phyloP scores from a whole-genome alignment of 2,113 vertebrate genomes.

The Australoheros scitulus region DNA sequence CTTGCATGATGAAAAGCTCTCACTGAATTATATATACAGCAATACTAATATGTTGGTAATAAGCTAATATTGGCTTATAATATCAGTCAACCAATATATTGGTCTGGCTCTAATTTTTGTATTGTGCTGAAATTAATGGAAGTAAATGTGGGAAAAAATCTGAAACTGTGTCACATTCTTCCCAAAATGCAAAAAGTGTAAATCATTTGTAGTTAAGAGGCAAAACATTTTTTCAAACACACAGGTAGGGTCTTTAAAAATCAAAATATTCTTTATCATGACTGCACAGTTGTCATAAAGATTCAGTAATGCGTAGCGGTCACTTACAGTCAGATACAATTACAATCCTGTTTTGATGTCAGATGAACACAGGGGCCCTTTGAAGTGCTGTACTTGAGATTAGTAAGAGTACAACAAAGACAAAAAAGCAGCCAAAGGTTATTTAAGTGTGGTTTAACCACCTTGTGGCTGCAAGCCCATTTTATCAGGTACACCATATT shows the following conservation, averaged over 20 bases:
- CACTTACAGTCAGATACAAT: neutral
- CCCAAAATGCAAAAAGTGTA: neutral
- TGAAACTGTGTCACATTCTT: neutral
- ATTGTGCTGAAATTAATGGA: neutral
- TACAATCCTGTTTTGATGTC: neutral
- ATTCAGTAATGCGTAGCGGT: neutral
- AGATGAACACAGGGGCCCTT: neutral
- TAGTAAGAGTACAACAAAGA: neutral
- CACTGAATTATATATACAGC: neutral
- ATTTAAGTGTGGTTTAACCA: neutral
- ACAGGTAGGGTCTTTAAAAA: neutral
- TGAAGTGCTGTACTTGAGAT: neutral
- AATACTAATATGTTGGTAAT: neutral
- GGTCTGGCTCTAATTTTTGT: neutral
- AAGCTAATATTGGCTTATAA: neutral
- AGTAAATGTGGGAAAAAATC: neutral
- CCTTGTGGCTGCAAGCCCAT: neutral
- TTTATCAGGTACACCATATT: neutral
- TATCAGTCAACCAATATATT: neutral
- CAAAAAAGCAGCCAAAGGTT: neutral
- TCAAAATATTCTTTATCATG: neutral
- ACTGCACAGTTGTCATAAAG: neutral
- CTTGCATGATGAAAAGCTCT: neutral
- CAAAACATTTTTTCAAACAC: neutral
- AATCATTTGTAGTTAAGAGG: neutral